These are phyloP conservation scores for Paramormyrops hopkinsi DNA, from an alignment of 2,797 vertebrate species.

Conservation along the genomic window DNA sequence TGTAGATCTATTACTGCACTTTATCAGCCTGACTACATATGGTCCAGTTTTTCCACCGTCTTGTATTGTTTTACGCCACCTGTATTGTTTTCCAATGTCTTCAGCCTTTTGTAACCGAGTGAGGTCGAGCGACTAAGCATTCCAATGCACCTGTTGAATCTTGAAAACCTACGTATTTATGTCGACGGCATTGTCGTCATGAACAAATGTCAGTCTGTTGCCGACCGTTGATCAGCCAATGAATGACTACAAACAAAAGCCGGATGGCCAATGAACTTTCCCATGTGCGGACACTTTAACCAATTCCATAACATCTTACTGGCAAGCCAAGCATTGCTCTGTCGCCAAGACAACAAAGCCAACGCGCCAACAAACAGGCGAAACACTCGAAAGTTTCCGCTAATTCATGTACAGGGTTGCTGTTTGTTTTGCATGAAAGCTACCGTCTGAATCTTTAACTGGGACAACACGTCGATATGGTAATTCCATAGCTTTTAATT, in stretches of 20 bases:
- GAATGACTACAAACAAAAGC: not conserved
- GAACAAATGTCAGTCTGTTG: not conserved
- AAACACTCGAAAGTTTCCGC: not conserved
- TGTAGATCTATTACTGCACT: not conserved
- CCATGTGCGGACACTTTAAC: not conserved
- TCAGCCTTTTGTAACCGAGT: not conserved
- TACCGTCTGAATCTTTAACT: not conserved
- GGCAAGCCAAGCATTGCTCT: not conserved
- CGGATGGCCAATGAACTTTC: not conserved
- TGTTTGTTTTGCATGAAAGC: not conserved
- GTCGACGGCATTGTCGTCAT: not conserved
- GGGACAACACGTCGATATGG: conserved; percentile 4
- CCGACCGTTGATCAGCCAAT: not conserved
- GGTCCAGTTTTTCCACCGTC: not conserved
- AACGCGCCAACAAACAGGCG: conserved; percentile 1
- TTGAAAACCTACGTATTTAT: not conserved
- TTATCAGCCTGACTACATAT: not conserved
- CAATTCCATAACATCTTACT: conserved; percentile 8
- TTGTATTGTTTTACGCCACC: not conserved
- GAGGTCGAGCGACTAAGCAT: not conserved
- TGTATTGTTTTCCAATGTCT: not conserved
- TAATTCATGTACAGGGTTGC: not conserved
- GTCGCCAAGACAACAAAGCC: conserved; percentile 18
- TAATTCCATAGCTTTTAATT: not conserved
- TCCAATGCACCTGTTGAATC: not conserved